phyloP scores from a whole-genome alignment of 2,113 vertebrate genomes.

The Paratilapia polleni region DNA sequence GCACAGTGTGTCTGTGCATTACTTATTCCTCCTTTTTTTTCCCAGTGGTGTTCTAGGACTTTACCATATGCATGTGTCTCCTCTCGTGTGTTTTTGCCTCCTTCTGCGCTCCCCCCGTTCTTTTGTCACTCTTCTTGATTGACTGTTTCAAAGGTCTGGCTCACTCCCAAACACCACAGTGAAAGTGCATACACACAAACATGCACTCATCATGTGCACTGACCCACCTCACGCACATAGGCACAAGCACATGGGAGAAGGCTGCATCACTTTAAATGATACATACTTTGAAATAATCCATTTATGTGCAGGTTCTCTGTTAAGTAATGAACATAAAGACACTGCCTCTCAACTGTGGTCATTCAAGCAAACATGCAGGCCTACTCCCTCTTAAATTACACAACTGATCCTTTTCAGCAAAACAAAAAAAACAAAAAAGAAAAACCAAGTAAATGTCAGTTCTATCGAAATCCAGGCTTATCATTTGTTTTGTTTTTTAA shows the following conservation, averaged over 20 bases:
- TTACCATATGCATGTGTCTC: background rate
- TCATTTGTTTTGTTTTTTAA: background rate
- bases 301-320: slow-evolving; percentile 22
- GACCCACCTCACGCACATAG: background rate
- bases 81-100: background rate
- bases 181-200: background rate
- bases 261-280: slow-evolving; percentile 47
- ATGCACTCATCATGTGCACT: background rate
- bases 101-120: slow-evolving; percentile 28
- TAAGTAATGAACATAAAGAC: slow-evolving; percentile 56
- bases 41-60: slow-evolving; percentile 11
- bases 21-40: slow-evolving; percentile 21
- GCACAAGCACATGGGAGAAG: background rate
- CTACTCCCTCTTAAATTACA: slow-evolving; percentile 30
- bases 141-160: slow-evolving; percentile 55
- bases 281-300: slow-evolving; percentile 43
- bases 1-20: slow-evolving; percentile 25
- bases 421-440: background rate
- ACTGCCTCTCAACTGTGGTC: background rate
- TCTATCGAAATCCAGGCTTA: background rate
- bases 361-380: background rate
- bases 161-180: slow-evolving; percentile 22
- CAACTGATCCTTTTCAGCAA: slow-evolving; percentile 13
- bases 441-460: background rate
- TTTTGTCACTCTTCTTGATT: slow-evolving; percentile 67